Percentiles rank a stretch among this genome's conserved stretches.
These are phyloP conservation scores for Acleris cristana DNA, from an alignment of 2,888 invertebrate species.

Conservation along the genomic window DNA sequence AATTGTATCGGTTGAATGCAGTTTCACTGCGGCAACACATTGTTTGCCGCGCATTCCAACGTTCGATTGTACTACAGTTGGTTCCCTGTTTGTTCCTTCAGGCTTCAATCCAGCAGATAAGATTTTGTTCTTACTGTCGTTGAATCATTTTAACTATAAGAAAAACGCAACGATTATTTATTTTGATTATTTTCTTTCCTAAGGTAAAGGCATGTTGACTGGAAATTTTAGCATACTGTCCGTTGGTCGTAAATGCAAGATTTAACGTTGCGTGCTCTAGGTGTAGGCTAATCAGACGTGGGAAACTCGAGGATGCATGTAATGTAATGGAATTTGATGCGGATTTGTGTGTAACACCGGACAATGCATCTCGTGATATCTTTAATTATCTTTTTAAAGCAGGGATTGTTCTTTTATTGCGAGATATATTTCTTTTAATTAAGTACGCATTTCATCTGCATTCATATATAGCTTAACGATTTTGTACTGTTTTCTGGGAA, in stretches of 20 bases:
- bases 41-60: slow-evolving; percentile 68
- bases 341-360: slow-evolving; percentile 49
- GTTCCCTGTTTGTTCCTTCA: slow-evolving; percentile 18
- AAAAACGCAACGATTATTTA: background rate
- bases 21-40: slow-evolving; percentile 72
- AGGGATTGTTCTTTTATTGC: slow-evolving; percentile 26
- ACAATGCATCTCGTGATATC: slow-evolving; percentile 49
- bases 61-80: slow-evolving; percentile 38
- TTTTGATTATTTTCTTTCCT: slow-evolving; percentile 1
- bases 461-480: slow-evolving; percentile 20
- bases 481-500: slow-evolving; percentile 23
- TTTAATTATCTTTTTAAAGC: slow-evolving; percentile 33
- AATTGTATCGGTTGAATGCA: slow-evolving; percentile 77
- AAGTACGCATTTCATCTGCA: slow-evolving; percentile 13
- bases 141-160: background rate
- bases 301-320: slow-evolving; percentile 58
- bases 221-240: slow-evolving; percentile 48
- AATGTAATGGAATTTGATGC: slow-evolving; percentile 51
- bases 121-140: background rate
- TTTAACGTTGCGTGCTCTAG: slow-evolving; percentile 60
- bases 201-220: slow-evolving; percentile 1
- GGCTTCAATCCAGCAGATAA: slow-evolving; percentile 2
- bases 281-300: slow-evolving; percentile 62
- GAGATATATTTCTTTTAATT: slow-evolving; percentile 23
- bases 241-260: slow-evolving; percentile 70